Evolutionary conservation across 2,888 invertebrate genomes (phyloP).

Genomic region (Perizoma flavofasciatum): DNA sequence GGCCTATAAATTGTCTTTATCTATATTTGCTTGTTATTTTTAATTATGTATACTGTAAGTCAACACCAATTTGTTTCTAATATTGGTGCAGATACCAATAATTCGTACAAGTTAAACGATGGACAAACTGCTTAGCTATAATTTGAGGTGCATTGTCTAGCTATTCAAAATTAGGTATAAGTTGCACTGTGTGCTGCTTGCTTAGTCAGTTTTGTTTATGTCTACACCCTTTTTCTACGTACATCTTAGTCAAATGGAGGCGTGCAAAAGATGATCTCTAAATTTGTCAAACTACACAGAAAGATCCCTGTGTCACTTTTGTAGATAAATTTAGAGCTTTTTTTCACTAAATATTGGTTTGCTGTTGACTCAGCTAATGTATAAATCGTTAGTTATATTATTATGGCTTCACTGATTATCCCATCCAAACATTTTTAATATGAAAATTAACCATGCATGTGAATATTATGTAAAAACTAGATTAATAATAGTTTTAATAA

Average conservation of each 20-base stretch:
- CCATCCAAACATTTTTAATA: neutral
- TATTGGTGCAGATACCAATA: conserved; percentile 25
- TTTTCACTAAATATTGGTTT: neutral
- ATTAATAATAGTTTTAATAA: no score
- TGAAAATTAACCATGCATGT: neutral
- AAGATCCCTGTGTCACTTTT: no score
- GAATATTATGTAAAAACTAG: neutral
- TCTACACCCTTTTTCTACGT: conserved; percentile 5
- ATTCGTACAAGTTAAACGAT: conserved; percentile 13
- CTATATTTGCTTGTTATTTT: conserved; percentile 22
- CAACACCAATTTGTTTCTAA: conserved; percentile 16
- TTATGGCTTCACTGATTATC: neutral
- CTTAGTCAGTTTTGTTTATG: conserved; percentile 17
- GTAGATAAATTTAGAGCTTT: no score
- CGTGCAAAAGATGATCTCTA: no score
- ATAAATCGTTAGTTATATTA: neutral
- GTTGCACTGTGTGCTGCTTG: conserved; percentile 34
- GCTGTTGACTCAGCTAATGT: conserved; percentile 5
- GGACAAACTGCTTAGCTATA: conserved; percentile 11
- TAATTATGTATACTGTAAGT: conserved; percentile 20
- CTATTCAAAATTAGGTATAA: conserved; percentile 26
- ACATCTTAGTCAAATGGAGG: neutral
- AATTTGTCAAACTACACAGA: no score
- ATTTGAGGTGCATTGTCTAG: conserved; percentile 34
- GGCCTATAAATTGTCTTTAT: conserved; percentile 24